Evolutionary conservation across 2,113 vertebrate genomes (phyloP), one percentile per base, ranked within the genome.

Genomic region (Dasyprocta punctata): DNA sequence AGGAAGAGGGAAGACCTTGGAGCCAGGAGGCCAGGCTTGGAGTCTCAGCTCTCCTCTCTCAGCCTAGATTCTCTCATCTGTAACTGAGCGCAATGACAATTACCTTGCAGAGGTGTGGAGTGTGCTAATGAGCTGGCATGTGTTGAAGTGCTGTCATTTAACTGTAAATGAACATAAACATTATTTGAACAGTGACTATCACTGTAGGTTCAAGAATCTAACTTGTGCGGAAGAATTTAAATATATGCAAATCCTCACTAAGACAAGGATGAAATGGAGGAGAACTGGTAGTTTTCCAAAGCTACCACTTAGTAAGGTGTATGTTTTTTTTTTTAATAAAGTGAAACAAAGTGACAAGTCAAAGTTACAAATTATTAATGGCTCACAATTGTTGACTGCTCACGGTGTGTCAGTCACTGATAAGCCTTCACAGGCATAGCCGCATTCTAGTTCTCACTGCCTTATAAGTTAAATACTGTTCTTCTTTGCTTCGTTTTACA

Each of bases 171-270:
- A 17, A 11, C 58, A 33, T 28, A 67, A 65, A 71, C 24, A 3
- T 69, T 56, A n/a, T n/a, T 30, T 82, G 82, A 96, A 90, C 78
- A 65, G 58, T 54, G 95, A 67, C 44, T 89, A 13, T 90, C 80
- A 93, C 58, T 73, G 89, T 81, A 88, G 97, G 82, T 52, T 97
- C 89, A 86, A 60, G 89, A 69, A 38, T 75, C 78, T 83, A n/a
- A 83, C 52, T 87, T 41, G 30, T 71, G 36, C 49, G 61, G 65
- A 69, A 78, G 94, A 93, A 61, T 52, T 87, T 84, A 88, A 89
- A 94, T 33, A 52, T 38, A 75, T 67, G 81, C 60, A 97, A 89
- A 93, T 93, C 71, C n/a, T 60, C 19, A 92, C 36, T 9, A 65
- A 49, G 67, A 61, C 7, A 83, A 19, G 36, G 73, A 84, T 20